A percentile compares a stretch with the other conserved stretches of the same genome.
These are phyloP conservation scores for Bactericera cockerelli DNA, from an alignment of 1,140 invertebrate species.

Conservation along the genomic window DNA sequence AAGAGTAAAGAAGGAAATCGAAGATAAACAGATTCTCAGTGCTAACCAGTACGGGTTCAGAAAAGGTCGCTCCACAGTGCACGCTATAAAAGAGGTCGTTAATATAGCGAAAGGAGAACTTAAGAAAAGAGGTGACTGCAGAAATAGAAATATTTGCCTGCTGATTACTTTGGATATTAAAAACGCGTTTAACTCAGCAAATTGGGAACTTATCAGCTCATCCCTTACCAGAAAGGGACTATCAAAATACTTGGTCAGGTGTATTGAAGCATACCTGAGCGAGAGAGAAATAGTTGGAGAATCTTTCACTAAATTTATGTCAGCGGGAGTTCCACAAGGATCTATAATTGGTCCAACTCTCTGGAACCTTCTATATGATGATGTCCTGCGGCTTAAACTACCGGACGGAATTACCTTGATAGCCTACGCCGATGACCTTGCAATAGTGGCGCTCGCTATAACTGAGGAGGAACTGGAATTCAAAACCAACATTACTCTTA, in stretches of 20 bases:
- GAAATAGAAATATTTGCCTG: neutral
- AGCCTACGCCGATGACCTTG: constrained; percentile 9
- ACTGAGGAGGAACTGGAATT: neutral
- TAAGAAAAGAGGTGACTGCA: neutral
- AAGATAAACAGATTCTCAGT: neutral
- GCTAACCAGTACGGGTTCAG: neutral
- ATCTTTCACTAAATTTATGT: neutral
- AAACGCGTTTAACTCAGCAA: neutral
- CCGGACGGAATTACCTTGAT: neutral
- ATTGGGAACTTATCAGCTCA: neutral
- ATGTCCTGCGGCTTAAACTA: neutral
- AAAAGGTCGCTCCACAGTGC: neutral
- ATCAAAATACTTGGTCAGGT: neutral
- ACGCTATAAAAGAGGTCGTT: neutral
- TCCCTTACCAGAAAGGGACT: neutral
- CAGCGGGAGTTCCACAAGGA: neutral
- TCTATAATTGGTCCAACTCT: neutral
- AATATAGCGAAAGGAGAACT: neutral
- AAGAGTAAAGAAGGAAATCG: neutral
- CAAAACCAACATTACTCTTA: neutral
- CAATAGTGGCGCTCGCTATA: neutral
- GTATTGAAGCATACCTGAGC: neutral
- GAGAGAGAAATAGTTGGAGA: neutral
- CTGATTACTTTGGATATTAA: neutral
- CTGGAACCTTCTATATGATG: neutral